Base-by-base conservation (phyloP, 2,888 invertebrate genomes). In the Crematogaster levior region DNA sequence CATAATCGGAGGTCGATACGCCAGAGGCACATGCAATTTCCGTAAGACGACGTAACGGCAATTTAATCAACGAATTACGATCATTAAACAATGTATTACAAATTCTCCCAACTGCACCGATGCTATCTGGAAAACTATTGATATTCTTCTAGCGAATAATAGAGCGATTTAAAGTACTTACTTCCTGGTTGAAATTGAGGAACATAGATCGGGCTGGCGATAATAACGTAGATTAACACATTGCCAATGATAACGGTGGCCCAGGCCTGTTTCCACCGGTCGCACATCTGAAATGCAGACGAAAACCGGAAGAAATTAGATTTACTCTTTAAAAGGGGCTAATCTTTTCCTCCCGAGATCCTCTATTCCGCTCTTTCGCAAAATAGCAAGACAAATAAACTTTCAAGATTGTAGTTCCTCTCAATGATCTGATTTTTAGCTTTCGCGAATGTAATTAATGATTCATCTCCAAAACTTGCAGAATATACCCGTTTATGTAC, bases 121-220 rank as follows among this genome's bases (percentile, higher is more conserved):
- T 77, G 27, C 12, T 56, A 53, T 80, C 73, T 46, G 27, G 1
- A 15, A 60, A 73, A 73, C 48, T 73, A 68, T 68, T n/a, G 82
- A 82, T 82, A 40, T 12, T 34, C 68, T 68, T 79, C 56, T 43
- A 18, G 63, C 12, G 81, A 75, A 75, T 75, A 63, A 74, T 61
- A 83, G 51, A 80, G 60, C 60, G 27, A 70, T 51, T 43, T 15
- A 21, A 18, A 40, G n/a, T 40, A 91, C 93, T 92, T 90, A 93
- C 94, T 93, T 85, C 92, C 94, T 58, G 93, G 90, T 51, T 93
- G 90, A 85, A 93, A 94, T 86, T 94, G 93, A 46, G 93, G 93
- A 72, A 91, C 90, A 82, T 91, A 93, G 81, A 94, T 91, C 48
- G 94, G 94, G 66, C 89, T 91, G 74, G 91, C 91, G 63, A 89